phyloP scores from a whole-genome alignment of 2,888 invertebrate genomes.

The Scaeva pyrastri region DNA sequence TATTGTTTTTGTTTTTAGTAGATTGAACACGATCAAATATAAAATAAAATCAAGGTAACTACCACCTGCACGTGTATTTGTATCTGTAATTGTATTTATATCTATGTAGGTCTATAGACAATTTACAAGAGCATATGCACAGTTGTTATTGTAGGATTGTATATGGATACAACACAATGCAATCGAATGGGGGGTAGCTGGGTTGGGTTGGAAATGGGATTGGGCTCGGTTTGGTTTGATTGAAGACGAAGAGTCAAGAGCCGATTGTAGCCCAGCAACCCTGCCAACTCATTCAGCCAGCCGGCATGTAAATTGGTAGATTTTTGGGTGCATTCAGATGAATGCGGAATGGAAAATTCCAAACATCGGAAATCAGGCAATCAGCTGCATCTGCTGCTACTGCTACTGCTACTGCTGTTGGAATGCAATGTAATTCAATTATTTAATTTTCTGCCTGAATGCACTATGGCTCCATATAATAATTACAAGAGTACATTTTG shows the following conservation, averaged over 20 bases:
- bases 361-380: constrained; percentile 61
- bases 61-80: no score
- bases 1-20: constrained; percentile 42
- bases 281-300: no score
- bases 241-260: not conserved
- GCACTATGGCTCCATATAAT: constrained; percentile 69
- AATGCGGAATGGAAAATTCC: constrained; percentile 44
- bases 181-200: no score
- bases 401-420: no score
- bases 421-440: constrained; percentile 60
- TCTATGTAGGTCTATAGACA: no score
- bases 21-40: constrained; percentile 8
- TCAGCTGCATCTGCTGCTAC: constrained; percentile 55
- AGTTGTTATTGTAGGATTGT: no score
- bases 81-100: not conserved
- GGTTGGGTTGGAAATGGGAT: no score
- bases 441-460: constrained; percentile 72
- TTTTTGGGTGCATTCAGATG: constrained; percentile 42
- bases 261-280: not conserved
- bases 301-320: constrained; percentile 11
- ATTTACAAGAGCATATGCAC: no score
- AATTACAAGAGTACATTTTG: constrained; percentile 68
- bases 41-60: not conserved
- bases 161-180: no score
- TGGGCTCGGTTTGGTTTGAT: not conserved